Base-by-base conservation (phyloP, 1,140 invertebrate species). In the Augochlora pura region DNA sequence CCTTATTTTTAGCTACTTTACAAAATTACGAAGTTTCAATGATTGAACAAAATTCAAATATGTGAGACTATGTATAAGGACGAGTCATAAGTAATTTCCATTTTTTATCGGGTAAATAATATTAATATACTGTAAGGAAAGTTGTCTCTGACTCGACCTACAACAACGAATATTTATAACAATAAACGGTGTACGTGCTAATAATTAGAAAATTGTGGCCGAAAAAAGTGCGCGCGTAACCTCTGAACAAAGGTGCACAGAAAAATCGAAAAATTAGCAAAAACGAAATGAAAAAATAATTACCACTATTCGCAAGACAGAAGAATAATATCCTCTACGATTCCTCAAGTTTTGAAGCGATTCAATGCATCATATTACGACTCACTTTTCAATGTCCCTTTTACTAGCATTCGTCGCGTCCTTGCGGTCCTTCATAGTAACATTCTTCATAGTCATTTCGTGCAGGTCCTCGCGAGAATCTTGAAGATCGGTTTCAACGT, bases 311-410 rank as follows among this genome's bases (percentile, higher is more conserved):
- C 46, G 77, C 63, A 74, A 73, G 63, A 79, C 52, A 79, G 63
- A 65, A 78, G 76, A 78, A 78, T 78, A 79, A 79, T 79, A 73
- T 74, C 71, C 63, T 74, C 77, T 79, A 79, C 71, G 64, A 77
- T 5, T 79, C 80, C 32, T 59, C 68, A 64, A 64, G 49, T 54
- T 78, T 79, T 72, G 2, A 66, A 65, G 42, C 32, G 66, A 71
- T 63, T 71, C 63, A 80, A 73, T 42, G 62, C 46, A 82, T 80
- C 63, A 62, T 82, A 46, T 77, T 73, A 65, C 46, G 63, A 86
- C 85, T 90, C 84, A 92, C 91, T 91, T 92, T 77, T 92, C 91
- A 49, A 86, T 76, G 52, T 91, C 90, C 84, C 86, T 88, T 63
- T 87, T 84, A 67, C 81, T 89, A 62, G 77, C 85, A 74, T 91